Percentiles rank a stretch among this genome's conserved stretches.
These are phyloP conservation scores for Caenorhabditis wallacei DNA, from an alignment of 2,888 invertebrate species.

Conservation along the genomic window DNA sequence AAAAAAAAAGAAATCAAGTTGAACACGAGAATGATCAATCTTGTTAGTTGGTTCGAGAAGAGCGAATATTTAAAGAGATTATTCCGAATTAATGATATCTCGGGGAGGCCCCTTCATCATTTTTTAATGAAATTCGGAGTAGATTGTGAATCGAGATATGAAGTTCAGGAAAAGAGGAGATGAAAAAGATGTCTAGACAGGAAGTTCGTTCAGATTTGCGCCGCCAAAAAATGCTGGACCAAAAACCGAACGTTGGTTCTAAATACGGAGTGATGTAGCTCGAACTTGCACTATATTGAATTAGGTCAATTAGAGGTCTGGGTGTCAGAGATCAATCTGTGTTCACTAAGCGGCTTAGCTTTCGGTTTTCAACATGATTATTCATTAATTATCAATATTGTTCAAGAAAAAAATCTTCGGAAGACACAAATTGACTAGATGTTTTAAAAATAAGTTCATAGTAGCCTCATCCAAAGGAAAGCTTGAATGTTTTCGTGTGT, in stretches of 20 bases:
- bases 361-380: too few relatives aligned
- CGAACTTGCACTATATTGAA: too few relatives aligned
- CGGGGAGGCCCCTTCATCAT: background rate
- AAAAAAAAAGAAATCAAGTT: slow-evolving; percentile 1
- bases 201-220: slow-evolving; percentile 11
- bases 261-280: too few relatives aligned
- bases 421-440: too few relatives aligned
- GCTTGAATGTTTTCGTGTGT: background rate
- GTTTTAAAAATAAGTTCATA: too few relatives aligned
- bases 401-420: slow-evolving; percentile 7
- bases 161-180: slow-evolving; percentile 13
- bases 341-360: too few relatives aligned
- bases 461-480: background rate
- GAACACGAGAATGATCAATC: slow-evolving; percentile 53
- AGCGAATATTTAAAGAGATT: slow-evolving; percentile 34
- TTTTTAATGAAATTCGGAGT: slow-evolving; percentile 27
- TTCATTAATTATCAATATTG: too few relatives aligned
- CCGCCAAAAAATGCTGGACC: too few relatives aligned
- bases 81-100: slow-evolving; percentile 24
- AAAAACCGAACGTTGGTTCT: too few relatives aligned
- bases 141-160: background rate
- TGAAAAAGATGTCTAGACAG: slow-evolving; percentile 33
- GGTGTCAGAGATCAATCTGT: too few relatives aligned
- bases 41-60: slow-evolving; percentile 48
- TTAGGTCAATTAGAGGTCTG: too few relatives aligned